Evolutionary conservation across 2,888 invertebrate genomes (phyloP).

Genomic region (Acanthoscelides obtectus): DNA sequence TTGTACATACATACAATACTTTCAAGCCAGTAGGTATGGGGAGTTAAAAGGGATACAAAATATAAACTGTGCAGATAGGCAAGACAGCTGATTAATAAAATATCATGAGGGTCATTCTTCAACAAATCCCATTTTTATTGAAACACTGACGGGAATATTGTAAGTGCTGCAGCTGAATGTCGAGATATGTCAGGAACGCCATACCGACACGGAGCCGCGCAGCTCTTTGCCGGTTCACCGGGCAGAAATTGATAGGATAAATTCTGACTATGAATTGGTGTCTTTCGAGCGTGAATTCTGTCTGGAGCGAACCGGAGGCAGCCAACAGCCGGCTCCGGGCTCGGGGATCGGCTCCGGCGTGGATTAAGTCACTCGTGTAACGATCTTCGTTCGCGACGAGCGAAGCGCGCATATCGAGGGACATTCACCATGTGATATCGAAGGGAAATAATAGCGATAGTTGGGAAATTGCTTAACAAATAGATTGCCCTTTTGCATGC

Average conservation of each 20-base stretch:
- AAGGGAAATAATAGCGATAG: background rate
- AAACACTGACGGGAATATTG: no score
- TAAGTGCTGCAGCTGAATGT: background rate
- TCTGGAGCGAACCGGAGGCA: conserved; percentile 15
- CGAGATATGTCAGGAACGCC: conserved; percentile 23
- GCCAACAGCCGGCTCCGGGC: background rate
- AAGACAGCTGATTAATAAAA: no score
- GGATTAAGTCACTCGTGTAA: conserved; percentile 14
- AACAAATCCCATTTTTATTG: no score
- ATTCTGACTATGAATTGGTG: conserved; percentile 60
- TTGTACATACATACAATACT: no score
- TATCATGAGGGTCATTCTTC: no score
- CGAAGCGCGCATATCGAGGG: background rate
- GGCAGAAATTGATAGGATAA: conserved; percentile 62
- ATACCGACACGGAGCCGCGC: no score
- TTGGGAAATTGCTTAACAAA: background rate
- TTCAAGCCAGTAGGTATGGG: no score
- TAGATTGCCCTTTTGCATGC: background rate
- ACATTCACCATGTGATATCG: background rate
- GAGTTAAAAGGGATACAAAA: no score
- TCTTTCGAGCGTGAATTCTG: conserved; percentile 45
- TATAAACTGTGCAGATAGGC: no score
- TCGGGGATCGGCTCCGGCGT: conserved; percentile 11
- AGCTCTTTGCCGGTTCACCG: conserved; percentile 57
- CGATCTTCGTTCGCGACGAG: background rate